Evolutionary conservation across 2,113 vertebrate species (phyloP).

Genomic region (Pantherophis guttatus): DNA sequence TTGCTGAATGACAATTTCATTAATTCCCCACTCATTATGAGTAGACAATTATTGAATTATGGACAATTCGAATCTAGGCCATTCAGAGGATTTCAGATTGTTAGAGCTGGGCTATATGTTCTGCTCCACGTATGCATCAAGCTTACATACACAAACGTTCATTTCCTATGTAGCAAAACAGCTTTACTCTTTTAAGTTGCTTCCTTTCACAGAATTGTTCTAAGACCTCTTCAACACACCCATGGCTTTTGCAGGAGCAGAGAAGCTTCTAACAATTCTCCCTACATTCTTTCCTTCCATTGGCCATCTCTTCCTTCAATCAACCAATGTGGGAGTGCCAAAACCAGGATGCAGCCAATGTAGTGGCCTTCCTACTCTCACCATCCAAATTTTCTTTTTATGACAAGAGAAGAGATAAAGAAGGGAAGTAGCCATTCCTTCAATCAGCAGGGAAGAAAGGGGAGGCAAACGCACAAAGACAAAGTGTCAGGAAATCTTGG

Average conservation of each 20-base stretch:
- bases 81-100: not conserved
- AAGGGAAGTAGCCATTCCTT: not conserved
- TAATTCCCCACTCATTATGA: not conserved
- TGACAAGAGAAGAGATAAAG: not conserved
- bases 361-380: not conserved
- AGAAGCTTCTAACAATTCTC: not conserved
- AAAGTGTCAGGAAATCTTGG: not conserved
- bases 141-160: not conserved
- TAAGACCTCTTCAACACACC: not conserved
- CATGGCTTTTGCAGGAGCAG: not conserved
- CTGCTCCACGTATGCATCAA: conserved; percentile 35
- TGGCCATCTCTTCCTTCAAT: not conserved
- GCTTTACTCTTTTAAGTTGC: conserved; percentile 3
- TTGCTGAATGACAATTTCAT: not conserved
- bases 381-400: not conserved
- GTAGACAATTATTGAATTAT: not conserved
- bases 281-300: not conserved
- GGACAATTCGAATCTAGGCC: not conserved
- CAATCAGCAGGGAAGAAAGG: not conserved
- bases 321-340: not conserved
- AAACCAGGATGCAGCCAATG: not conserved
- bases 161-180: not conserved
- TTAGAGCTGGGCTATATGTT: not conserved
- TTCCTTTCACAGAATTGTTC: not conserved
- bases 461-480: not conserved